Evolutionary conservation across 2,888 invertebrate species (phyloP).

Genomic region (Pilophorus perplexus): DNA sequence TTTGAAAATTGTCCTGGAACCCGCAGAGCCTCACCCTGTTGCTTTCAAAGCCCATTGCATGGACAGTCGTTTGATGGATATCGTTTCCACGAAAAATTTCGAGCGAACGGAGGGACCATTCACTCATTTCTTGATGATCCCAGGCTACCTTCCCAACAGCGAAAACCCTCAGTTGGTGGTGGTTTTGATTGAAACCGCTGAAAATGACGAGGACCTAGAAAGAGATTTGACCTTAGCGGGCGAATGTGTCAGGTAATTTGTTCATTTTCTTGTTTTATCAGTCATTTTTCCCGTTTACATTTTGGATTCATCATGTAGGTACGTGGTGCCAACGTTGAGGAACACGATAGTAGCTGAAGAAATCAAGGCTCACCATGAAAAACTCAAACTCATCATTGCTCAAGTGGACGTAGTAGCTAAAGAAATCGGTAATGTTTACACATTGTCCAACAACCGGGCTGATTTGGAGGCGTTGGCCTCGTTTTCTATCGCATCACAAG

Average conservation of each 20-base stretch:
- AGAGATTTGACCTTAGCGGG: conserved; percentile 12
- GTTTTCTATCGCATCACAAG: no score
- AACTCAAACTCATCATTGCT: conserved; percentile 21
- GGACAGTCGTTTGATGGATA: not conserved
- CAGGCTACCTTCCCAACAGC: not conserved
- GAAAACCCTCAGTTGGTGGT: not conserved
- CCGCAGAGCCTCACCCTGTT: not conserved
- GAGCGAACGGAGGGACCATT: conserved; percentile 5
- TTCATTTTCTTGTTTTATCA: not conserved
- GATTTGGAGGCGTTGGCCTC: no score
- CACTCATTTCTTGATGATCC: conserved; percentile 9
- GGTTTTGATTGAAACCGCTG: conserved; percentile 3
- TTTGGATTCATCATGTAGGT: conserved; percentile 10
- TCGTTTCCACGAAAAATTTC: conserved; percentile 1
- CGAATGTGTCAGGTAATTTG: conserved; percentile 27
- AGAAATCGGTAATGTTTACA: conserved; percentile 19
- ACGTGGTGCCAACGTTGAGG: conserved; percentile 18
- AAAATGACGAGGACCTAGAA: conserved; percentile 1
- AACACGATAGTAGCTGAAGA: conserved; percentile 33
- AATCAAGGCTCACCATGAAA: conserved; percentile 25
- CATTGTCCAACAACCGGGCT: not conserved
- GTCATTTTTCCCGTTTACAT: not conserved
- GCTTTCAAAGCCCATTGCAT: conserved; percentile 13
- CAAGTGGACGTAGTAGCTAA: conserved; percentile 3
- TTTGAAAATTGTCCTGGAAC: not conserved